Conservation (phyloP, 2,888 invertebrate species). For the Dolomedes plantarius region DNA sequence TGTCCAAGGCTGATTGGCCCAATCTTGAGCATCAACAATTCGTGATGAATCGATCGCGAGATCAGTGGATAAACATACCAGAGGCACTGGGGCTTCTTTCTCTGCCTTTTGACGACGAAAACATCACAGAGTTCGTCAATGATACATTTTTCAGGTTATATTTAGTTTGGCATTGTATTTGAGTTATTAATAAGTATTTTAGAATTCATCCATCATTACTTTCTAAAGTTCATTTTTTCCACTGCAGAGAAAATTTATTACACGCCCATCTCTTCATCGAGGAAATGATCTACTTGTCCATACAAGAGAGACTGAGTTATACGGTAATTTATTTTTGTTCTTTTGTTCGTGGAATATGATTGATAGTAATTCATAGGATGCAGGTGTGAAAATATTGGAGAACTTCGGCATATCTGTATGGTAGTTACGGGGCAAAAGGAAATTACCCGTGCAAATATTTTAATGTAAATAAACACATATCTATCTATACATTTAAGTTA, state of each 20-base stretch:
- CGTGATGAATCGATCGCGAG: conserved; percentile 41
- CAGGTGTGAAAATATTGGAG: too few species aligned
- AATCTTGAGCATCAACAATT: conserved; percentile 50
- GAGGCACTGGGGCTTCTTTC: conserved; percentile 25
- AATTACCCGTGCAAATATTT: too few species aligned
- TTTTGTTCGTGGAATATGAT: too few species aligned
- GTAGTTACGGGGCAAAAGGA: too few species aligned
- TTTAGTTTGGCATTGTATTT: too few species aligned
- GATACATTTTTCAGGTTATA: conserved; percentile 46
- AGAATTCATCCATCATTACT: too few species aligned
- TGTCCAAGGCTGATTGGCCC: conserved; percentile 64
- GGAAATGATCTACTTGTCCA: conserved; percentile 64
- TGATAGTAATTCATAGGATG: too few species aligned
- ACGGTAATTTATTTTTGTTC: conserved; percentile 26
- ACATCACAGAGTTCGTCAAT: conserved; percentile 25
- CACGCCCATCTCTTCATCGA: conserved; percentile 52
- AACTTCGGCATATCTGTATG: too few species aligned
- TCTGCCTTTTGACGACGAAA: neutral
- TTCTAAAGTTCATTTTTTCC: neutral
- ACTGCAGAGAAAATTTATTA: conserved; percentile 48
- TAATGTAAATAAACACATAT: too few species aligned
- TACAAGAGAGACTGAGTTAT: conserved; percentile 53
- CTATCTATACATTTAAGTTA: too few species aligned
- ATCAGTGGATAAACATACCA: conserved; percentile 32
- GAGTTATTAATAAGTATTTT: too few species aligned